Base-by-base conservation (phyloP, 2,797 vertebrate species). In the Hypotaenidia philippensis region DNA sequence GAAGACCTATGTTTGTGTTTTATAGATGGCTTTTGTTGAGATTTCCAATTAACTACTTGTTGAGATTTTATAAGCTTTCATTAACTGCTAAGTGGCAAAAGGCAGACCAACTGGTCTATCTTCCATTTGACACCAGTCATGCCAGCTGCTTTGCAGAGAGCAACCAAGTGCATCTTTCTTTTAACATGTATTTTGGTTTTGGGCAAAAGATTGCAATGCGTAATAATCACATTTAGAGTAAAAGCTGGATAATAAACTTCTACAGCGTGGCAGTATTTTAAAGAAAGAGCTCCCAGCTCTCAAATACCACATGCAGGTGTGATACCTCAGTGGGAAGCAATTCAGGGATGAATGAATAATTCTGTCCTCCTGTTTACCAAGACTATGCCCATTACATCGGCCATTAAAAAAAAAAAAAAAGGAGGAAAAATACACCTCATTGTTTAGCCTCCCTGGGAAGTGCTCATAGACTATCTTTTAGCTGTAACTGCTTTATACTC, bases 1-100 rank as follows among this genome's bases (percentile, higher is more conserved):
- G 59, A 72, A 84, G 27, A 74, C 32, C 44, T 32, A 15, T 4
- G 36, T 32, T 52, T 79, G 44, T 82, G 44, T 78, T 83, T 91
- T 87, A 80, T 57, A 77, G 60, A 66, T 71, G 68, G 36, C 56
- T 83, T 80, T 77, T 85, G 64, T 34, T 74, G 49, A 83, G 53
- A 83, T 87, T 80, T 92, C 64, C 9, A 6, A 9, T 74, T 70
- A 92, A 45, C 69, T 86, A 9, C 70, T 82, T 65, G 64, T 22
- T 87, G 60, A 80, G 84, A 89, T 82, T 80, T 56, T 55, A 0
- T 63, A 74, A 53, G 41, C 71, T 83, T 91, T 92, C 79, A 83
- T 89, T 87, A 83, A 91, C 38, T 85, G 66, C 66, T 70, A 71
- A 89, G 72, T 31, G 31, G 71, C 65, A 85, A 89, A 92, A 91